These are phyloP conservation scores for Neostethus bicornis DNA, from an alignment of 2,797 vertebrate genomes.

Conservation along the genomic window DNA sequence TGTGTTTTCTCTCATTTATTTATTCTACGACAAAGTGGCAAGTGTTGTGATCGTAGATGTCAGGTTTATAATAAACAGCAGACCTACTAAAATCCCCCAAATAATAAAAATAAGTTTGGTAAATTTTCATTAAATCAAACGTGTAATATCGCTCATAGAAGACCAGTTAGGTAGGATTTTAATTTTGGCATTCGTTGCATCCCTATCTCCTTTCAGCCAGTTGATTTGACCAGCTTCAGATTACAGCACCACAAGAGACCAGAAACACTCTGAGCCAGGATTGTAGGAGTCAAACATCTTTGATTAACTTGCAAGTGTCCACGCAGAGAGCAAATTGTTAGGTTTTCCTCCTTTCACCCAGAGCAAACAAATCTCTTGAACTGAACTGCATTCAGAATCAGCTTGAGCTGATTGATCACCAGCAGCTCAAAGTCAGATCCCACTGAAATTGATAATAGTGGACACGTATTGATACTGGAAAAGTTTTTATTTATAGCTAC, in stretches of 20 bases:
- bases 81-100: slow-evolving; percentile 2
- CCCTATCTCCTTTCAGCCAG: slow-evolving; percentile 29
- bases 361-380: slow-evolving; percentile 21
- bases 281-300: slow-evolving; percentile 36
- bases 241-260: slow-evolving; percentile 8
- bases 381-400: slow-evolving; percentile 44
- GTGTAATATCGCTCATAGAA: no score
- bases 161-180: no score
- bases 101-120: no score
- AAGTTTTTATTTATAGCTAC: no score
- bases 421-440: slow-evolving; percentile 29
- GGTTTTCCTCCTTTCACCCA: slow-evolving; percentile 32
- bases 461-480: no score
- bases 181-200: no score
- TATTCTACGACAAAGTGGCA: slow-evolving; percentile 7
- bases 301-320: slow-evolving; percentile 49
- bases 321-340: slow-evolving; percentile 36
- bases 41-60: slow-evolving; percentile 12
- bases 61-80: slow-evolving; percentile 36
- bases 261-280: slow-evolving; percentile 11
- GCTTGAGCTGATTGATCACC: slow-evolving; percentile 57
- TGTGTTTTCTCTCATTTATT: slow-evolving; percentile 13
- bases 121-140: no score
- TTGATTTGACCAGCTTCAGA: slow-evolving; percentile 21
- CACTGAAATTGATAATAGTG: slow-evolving; percentile 42